Base-by-base conservation (phyloP, 2,888 invertebrate genomes). In the Cantharis flavilabris region DNA sequence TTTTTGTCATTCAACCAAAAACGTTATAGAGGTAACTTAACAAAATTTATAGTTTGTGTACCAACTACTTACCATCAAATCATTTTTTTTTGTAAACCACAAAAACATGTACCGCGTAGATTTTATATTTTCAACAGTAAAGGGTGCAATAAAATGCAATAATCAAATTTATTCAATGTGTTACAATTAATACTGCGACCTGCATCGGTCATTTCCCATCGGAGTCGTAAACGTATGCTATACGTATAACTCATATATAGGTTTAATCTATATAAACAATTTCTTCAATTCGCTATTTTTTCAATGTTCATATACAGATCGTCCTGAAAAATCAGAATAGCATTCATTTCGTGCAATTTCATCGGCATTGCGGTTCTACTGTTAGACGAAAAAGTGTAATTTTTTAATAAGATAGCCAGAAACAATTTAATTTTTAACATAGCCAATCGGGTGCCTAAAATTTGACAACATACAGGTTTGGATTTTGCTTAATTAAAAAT, bases 361-460 rank as follows among this genome's bases (percentile, higher is more conserved):
- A 80, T 28, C 3, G 81, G 80, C 3, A 13, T 9, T 3, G 13
- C 18, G 1, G 80, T 81, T 49, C 70, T 75, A 13, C 28, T n/a
- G 49, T 78, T 76, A 3, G 77, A 49, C 2, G 73, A 75, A 18
- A 84, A 81, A 69, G 71, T 78, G 28, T 80, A 83, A 49, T 79
- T 75, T 63, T 78, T 79, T 70, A 83, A 28, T 9, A 84, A 65
- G 16, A 75, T 26, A 10, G 80, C 72, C 11, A 84, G 26, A 20
- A 81, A 83, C 9, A 82, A 78, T 71, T 82, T 83, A 18, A 79
- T 76, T 78, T 84, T 82, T 79, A 84, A 79, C 69, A 81, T 13
- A 4, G 81, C 84, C 77, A 83, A 83, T 49, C 83, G 77, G 62
- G 80, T 71, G 13, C 83, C 83, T 84, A 67, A 69, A 78, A 79